phyloP scores from a whole-genome alignment of 2,888 invertebrate genomes.

The Geotrupes spiniger region DNA sequence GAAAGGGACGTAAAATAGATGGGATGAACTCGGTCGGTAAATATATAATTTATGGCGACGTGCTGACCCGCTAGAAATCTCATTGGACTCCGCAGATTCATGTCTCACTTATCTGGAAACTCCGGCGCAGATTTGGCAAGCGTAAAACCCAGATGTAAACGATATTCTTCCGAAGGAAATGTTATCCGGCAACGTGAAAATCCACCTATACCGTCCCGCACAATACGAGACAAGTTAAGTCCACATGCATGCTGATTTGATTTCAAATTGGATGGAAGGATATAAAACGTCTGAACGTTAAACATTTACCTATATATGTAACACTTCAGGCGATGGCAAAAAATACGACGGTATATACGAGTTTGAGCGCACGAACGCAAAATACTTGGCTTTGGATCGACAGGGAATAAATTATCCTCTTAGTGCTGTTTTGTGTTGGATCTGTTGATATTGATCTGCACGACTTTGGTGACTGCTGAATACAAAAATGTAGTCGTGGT shows the following conservation, averaged over 20 bases:
- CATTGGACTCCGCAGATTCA: conserved; percentile 41
- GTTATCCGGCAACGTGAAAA: conserved; percentile 27
- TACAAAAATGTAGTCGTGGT: too few species aligned
- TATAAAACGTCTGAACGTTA: conserved; percentile 15
- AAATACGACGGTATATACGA: too few species aligned
- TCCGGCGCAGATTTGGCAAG: conserved; percentile 32
- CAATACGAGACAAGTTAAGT: conserved; percentile 16
- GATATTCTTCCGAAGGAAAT: conserved; percentile 22
- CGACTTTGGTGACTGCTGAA: too few species aligned
- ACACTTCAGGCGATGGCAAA: too few species aligned
- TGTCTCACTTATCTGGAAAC: conserved; percentile 41
- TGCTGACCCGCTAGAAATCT: conserved; percentile 41
- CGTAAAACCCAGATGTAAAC: conserved; percentile 26
- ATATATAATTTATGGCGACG: conserved; percentile 45
- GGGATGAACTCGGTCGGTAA: conserved; percentile 45
- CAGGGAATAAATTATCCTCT: too few species aligned
- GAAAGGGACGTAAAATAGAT: conserved; percentile 36
- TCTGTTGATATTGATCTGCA: too few species aligned
- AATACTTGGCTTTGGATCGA: too few species aligned
- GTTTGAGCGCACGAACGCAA: too few species aligned
- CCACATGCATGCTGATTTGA: conserved; percentile 19
- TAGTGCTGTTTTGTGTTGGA: too few species aligned
- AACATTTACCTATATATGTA: conserved; percentile 14
- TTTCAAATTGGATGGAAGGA: conserved; percentile 19
- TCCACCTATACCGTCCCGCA: conserved; percentile 10